phyloP scores from a whole-genome alignment of 2,797 vertebrate genomes.

The Ctenosaura bakeri region DNA sequence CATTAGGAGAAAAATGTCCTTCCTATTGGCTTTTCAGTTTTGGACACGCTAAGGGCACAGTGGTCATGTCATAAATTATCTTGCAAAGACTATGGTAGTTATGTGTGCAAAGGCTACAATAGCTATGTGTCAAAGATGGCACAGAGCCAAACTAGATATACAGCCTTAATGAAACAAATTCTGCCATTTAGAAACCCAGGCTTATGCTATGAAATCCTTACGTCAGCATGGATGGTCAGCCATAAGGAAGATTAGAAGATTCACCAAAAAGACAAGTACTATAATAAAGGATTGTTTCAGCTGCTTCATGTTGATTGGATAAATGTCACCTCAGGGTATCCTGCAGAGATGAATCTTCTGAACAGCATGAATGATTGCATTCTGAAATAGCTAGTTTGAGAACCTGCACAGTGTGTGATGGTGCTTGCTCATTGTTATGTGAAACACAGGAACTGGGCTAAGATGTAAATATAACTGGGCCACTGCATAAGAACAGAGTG shows the following conservation, averaged over 20 bases:
- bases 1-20: too few species aligned
- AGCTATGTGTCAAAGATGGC: neutral
- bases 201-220: neutral
- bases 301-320: constrained; percentile 18
- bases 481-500: neutral
- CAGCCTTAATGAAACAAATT: neutral
- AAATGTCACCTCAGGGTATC: constrained; percentile 26
- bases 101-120: neutral
- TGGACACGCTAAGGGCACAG: constrained; percentile 8
- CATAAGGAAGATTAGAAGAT: constrained; percentile 15
- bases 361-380: constrained; percentile 20
- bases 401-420: neutral
- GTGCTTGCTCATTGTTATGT: neutral
- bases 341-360: constrained; percentile 27
- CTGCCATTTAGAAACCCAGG: neutral
- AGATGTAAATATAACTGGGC: neutral
- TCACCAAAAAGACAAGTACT: constrained; percentile 30
- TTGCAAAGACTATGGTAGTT: neutral
- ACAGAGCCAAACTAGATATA: neutral
- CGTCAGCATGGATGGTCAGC: neutral
- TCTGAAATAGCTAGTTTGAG: constrained; percentile 9
- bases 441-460: neutral
- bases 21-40: neutral
- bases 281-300: constrained; percentile 28
- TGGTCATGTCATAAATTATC: neutral